Base-by-base conservation (phyloP, 1,140 invertebrate species). In the Drosophila biarmipes region DNA sequence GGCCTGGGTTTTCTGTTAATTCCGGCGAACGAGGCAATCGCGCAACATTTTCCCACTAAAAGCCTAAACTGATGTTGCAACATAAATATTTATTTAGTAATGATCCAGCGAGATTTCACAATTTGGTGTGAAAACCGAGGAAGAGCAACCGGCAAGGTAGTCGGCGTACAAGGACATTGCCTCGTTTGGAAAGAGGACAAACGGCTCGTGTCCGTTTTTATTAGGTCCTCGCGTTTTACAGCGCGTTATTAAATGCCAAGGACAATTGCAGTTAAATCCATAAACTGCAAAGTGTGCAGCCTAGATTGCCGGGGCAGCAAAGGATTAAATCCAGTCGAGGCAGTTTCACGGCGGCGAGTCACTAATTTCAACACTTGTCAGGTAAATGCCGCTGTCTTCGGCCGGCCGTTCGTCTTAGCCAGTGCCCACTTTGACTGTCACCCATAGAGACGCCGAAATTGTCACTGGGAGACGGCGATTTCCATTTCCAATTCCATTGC, bases 51-150 rank as follows among this genome's bases (percentile, higher is more conserved):
- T 87, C 78, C 82, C 84, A 79, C 79, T 87, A 87, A 87, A 78
- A 87, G 82, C 75, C 74, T 75, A 69, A 87, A 87, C 74, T 77
- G 38, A 75, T 75, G 72, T 52, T 66, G 49, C 66, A 67, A 76
- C 63, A 85, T 78, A 84, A 89, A 89, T 89, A 90, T 89, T 89
- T 89, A 90, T 90, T 90, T 90, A 85, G 46, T 54, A 84, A 49
- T 59, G 74, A 89, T 84, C 79, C 85, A 80, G 59, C 42, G 45
- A 89, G 74, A 90, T 80, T 89, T 87, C 72, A 51, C 84, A 66
- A 24, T 53, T 54, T 51, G 57, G 85, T 89, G 84, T 89, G 84
- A 89, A 89, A 89, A 78, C 84, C 79, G n/a, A 29, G 42, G 43
- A 87, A 58, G 57, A 29, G 12, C 69, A 48, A 38, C 24, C 42